Base-by-base conservation (phyloP, 2,888 invertebrate species). In the Watsonalla binaria region DNA sequence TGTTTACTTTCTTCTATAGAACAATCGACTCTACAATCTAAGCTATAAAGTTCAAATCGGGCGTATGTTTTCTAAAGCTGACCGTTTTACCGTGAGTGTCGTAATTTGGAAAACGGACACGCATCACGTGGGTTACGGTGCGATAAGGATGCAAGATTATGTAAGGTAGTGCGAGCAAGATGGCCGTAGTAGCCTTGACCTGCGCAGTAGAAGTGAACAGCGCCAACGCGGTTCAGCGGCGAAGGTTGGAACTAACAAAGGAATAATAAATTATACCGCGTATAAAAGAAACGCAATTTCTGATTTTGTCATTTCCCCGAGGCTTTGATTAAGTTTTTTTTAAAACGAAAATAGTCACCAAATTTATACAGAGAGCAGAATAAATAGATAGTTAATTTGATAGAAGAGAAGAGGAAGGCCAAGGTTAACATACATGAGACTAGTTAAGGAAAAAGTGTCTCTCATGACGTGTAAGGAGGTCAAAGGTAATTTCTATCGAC, bases 161-260 rank as follows among this genome's bases (percentile, higher is more conserved):
- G 59, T 57, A 57, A 57, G 57, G 57, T 52, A 13, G 74, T 56
- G 65, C 35, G 74, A 83, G 59, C 61, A 72, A 66, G 79, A 82
- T 57, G 55, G 62, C 46, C 24, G 52, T 53, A 59, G 59, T 69
- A 81, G 77, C 84, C 84, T 86, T 84, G 85, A 84, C 84, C 83
- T 82, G 83, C 80, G 84, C 80, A 80, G 75, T 78, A 66, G 68
- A 72, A 60, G 63, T 66, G 62, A 56, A 62, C 56, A 72, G 62
- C 73, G 76, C 75, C 66, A 62, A 63, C 55, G 60, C 56, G 57
- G 64, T 51, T n/a, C 45, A 46, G 49, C 58, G 68, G 63, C 58
- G 60, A 56, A 52, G 64, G 66, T 63, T 56, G 65, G 70, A 74
- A 77, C 70, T 70, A 61, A 62, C 65, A 66, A 69, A 65, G 66